A percentile compares a stretch with the other conserved stretches of the same genome.
Evolutionary conservation across 1,140 invertebrate species (phyloP).

Genomic region (Agrilus planipennis): DNA sequence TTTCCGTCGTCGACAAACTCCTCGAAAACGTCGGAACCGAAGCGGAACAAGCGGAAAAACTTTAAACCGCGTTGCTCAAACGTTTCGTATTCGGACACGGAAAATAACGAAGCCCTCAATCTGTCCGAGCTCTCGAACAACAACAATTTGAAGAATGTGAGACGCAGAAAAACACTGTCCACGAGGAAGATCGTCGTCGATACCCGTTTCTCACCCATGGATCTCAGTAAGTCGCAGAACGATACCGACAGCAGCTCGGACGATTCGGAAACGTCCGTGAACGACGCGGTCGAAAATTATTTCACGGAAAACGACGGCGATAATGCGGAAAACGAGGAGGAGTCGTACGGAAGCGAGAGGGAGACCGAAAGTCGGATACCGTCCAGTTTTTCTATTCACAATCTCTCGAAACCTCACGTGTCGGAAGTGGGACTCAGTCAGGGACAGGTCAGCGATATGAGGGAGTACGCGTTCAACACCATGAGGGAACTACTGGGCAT

Average conservation of each 20-base stretch:
- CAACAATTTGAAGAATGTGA: slow-evolving; percentile 34
- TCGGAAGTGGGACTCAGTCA: slow-evolving; percentile 12
- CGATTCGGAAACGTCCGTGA: slow-evolving; percentile 11
- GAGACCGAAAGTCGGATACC: slow-evolving; percentile 29
- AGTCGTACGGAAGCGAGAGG: slow-evolving; percentile 10
- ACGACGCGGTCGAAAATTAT: slow-evolving; percentile 14
- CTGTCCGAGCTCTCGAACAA: slow-evolving; percentile 34
- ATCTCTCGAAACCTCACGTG: slow-evolving; percentile 30
- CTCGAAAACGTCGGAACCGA: slow-evolving; percentile 40
- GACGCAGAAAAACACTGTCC: slow-evolving; percentile 24
- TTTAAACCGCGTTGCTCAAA: slow-evolving; percentile 53
- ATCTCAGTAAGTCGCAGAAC: slow-evolving; percentile 22
- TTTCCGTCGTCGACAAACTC: slow-evolving; percentile 25
- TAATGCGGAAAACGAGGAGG: slow-evolving; percentile 11
- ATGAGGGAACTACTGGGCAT: slow-evolving; percentile 63
- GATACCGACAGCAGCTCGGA: slow-evolving; percentile 16
- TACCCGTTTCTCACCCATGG: slow-evolving; percentile 26
- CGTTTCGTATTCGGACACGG: slow-evolving; percentile 37
- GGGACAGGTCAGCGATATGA: slow-evolving; percentile 34
- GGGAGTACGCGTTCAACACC: slow-evolving; percentile 60
- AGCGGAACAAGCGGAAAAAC: slow-evolving; percentile 54
- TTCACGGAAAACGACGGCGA: slow-evolving; percentile 16
- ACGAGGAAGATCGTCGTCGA: slow-evolving; percentile 25
- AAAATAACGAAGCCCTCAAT: slow-evolving; percentile 31
- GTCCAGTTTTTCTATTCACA: slow-evolving; percentile 31